Percentiles rank a stretch among this genome's conserved stretches.
Conservation (phyloP, 2,797 vertebrate species). For the Bucorvus abyssinicus region DNA sequence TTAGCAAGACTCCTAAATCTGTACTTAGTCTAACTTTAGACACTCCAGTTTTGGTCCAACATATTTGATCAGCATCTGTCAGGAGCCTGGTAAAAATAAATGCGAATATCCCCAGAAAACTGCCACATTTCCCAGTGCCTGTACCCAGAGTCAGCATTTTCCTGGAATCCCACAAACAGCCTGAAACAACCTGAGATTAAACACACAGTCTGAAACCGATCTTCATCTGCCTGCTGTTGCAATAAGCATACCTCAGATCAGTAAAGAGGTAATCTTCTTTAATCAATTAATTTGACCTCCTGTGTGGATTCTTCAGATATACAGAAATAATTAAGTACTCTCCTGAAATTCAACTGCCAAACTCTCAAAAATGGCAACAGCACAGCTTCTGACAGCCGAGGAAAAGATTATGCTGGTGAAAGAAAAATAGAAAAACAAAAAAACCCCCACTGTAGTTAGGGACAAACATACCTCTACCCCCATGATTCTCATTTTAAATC, state of each 20-base stretch:
- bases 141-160: background rate
- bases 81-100: background rate
- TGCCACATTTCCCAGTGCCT: background rate
- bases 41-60: conserved; percentile 34
- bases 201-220: too few species aligned
- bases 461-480: background rate
- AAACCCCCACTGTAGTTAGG: background rate
- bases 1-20: conserved; percentile 60
- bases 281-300: conserved; percentile 26
- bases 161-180: background rate
- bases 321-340: background rate
- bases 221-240: background rate
- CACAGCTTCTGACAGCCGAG: background rate
- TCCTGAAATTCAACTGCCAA: background rate
- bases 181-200: background rate
- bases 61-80: conserved; percentile 1
- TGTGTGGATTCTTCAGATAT: background rate
- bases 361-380: background rate
- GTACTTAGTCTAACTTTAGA: conserved; percentile 58
- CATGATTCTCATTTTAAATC: background rate
- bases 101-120: background rate
- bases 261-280: conserved; percentile 6
- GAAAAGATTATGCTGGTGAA: background rate
- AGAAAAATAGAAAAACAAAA: background rate
- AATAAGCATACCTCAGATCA: background rate